Base-by-base conservation (phyloP, 2,888 invertebrate species). In the Tyria jacobaeae region DNA sequence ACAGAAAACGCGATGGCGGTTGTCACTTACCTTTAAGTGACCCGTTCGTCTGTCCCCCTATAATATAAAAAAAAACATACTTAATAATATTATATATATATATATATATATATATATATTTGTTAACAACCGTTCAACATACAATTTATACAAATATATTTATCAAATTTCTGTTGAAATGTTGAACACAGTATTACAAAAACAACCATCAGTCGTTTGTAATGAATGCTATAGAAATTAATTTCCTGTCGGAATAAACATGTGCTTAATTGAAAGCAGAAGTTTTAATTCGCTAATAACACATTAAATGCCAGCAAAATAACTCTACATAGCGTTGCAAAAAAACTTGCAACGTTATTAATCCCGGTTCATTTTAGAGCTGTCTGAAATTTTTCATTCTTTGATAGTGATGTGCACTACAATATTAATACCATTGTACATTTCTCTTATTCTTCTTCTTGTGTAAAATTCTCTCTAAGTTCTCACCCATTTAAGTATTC, bases 241-340 rank as follows among this genome's bases (percentile, higher is more conserved):
- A 73, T 71, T 68, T 64, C 17, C 57, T 58, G 50, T 67, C 31
- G 61, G 59, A 62, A 62, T 64, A 57, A 34, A 66, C 65, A 54
- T 68, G 73, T 63, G n/a, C n/a, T n/a, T n/a, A n/a, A n/a, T n/a
- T n/a, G 65, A 62, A 70, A 68, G 68, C 70, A 70, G 76, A 81
- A 82, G 79, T 85, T 86, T 81, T 81, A 75, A 81, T 83, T 83
- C 78, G 68, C 76, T 83, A 85, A 85, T 83, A 80, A 79, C 75
- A 75, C 73, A 78, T 75, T 81, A 80, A 84, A 81, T 79, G 71
- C 71, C 67, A 66, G 73, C 63, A 76, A 80, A 79, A 79, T 69
- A 80, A 77, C 73, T 67, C 72, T 75, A 72, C 64, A 78, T 79
- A 82, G 79, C 70, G 76, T 80, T 71, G 73, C 76, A 69, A 68